Base-by-base conservation (phyloP, 92 coral and sea anemone species). In the Siderastrea siderea region DNA sequence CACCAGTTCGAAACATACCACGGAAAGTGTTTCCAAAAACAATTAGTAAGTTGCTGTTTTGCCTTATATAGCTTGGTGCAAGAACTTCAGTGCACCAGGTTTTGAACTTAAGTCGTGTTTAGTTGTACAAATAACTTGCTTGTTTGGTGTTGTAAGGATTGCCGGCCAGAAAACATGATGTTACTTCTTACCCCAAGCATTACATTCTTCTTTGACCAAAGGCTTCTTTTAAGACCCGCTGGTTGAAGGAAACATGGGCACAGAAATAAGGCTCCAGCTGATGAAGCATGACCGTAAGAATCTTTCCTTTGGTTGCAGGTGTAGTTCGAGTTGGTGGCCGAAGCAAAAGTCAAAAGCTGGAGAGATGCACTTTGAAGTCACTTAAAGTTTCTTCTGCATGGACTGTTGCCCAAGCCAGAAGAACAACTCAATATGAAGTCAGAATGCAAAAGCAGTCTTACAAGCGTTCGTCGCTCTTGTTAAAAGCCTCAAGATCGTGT, bases 321-420 rank as follows among this genome's bases (percentile, higher is more conserved):
- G 74, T 96, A 47, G 96, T 95, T 46, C 95, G 99, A 12, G 99
- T 93, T 54, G 99, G 99, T 5, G 93, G 99, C 73, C 95, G 98
- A n/a, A 89, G 96, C 68, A 91, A 85, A 93, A 87, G 63, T 53
- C 72, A 83, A 62, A 71, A 46, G 13, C 90, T 96, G 49, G 67
- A 85, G 65, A 1, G 54, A 11, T 89, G 53, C 84, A 86, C 83
- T 81, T 79, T 96, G 55, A 81, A 8, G 46, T 49, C 54, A 52
- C 74, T 87, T 3, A 79, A 13, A 44, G n/a, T 10, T 45, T 55
- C 7, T 8, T 7, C 13, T 19, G 14, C 63, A 11, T 6, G 46
- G 52, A 57, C 5, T 2, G 52, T 55, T 16, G 61, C 44, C 74
- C 64, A n/a, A 2, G 84, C 55, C 0, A 76, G 70, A 47, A 77